Evolutionary conservation across 35 echinoderm and acorn worm genomes (phyloP), one percentile per base, ranked within the genome.

Genomic region (Lytechinus pictus): DNA sequence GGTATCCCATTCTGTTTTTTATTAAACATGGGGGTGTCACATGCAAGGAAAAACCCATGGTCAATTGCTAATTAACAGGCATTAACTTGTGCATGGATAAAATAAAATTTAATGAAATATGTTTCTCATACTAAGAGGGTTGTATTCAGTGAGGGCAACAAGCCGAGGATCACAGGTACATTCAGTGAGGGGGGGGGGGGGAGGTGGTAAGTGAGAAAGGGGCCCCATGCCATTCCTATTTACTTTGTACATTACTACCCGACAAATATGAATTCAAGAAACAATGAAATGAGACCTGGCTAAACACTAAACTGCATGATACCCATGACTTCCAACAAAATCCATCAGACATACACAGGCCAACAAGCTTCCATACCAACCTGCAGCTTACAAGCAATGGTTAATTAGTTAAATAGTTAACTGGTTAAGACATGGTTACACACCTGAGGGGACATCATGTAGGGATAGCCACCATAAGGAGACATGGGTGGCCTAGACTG

Each of bases 401-500:
- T 90, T 29, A 90, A 90, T 54, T 7, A 33, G 28, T 90, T 90
- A 90, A 90, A 90, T 90, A 54, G 88, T 90, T 90, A 44, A 90
- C 27, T 29, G 92, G 92, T 33, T 27, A 10, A 57, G n/a, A 54
- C 53, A 57, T 14, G 28, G 54, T 53, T 93, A 96, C 96, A 94
- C 94, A 96, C 96, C 96, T 96, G 96, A 8, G 96, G 96, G 94
- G 96, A 96, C 96, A 94, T 94, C 94, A 96, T 95, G 92, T 96
- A 96, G 28, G 94, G 87, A 91, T 96, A 94, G 94, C 96, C 96
- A 96, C 96, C 96, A 91, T 96, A 96, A 9, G 96, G 96, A 86
- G 96, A 96, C 87, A 94, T 89, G 3, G 96, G 96, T 96, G 96
- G 94, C 96, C 96, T 96, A 88, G 57, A 61, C 54, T 87, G 93